Evolutionary conservation across 2,888 invertebrate species (phyloP), one percentile per base, ranked within the genome.

Genomic region (Noctua janthina): DNA sequence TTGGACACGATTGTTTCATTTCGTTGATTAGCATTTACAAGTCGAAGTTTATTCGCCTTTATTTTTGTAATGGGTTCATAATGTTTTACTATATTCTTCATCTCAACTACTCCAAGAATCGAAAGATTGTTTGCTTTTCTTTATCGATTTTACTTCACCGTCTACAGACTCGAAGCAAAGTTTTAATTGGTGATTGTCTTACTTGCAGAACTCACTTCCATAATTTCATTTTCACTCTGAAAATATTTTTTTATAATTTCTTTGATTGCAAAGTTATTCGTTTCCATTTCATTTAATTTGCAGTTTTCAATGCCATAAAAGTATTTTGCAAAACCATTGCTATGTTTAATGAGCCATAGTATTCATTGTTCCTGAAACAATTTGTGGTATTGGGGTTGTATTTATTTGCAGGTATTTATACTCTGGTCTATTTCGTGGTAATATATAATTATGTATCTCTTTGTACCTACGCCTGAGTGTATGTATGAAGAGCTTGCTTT

Each of bases 171-270:
- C 68, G 70, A 79, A 74, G 64, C 54, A 23, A 86, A 86, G 85
- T 87, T 86, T 85, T 86, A 81, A 86, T 86, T 87, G 87, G 39
- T 29, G 78, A 84, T 78, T 74, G 87, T 84, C 43, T 74, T 84
- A 68, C 79, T 87, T 71, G 51, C 66, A 74, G 56, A 87, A 87
- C 66, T 79, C 72, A 46, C 68, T 78, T 87, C 39, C 35, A 64
- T 81, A 76, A 81, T 82, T 85, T 66, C 59, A 85, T 85, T 82
- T 85, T 69, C 51, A 43, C 23, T 80, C 15, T 70, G 64, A 66
- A 49, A 74, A 71, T 80, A 43, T 81, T 85, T 80, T 82, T 83
- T 81, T 80, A 51, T 62, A 66, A 74, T 35, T 85, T 82, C 62
- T 64, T 64, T 64, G n/a, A 68, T 83, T 64, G 75, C 70, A n/a